Evolutionary conservation across 2,113 vertebrate genomes (phyloP), one percentile per base, ranked within the genome.

Genomic region (Tricholaema leucomelas): DNA sequence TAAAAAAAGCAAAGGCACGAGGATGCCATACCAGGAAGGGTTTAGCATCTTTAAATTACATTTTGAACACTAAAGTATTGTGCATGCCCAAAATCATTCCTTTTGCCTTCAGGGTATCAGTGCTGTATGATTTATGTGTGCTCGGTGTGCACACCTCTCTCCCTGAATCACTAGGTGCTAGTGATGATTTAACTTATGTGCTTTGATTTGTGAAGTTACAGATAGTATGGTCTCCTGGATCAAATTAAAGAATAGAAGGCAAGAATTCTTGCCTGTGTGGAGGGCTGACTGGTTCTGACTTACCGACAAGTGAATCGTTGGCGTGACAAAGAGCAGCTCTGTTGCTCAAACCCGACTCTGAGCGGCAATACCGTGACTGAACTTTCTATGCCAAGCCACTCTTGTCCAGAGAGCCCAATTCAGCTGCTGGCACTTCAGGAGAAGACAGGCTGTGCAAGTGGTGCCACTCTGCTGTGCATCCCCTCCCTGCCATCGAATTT

Each of bases 1-100:
- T 12, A 64, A 48, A 38, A 20, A 35, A 56, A n/a, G n/a, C n/a
- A n/a, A 50, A 72, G 7, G 27, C 60, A 13, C 8, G 44, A 74
- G 64, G 76, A 66, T 84, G 63, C 33, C 30, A 36, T 38, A 85
- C 21, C 15, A 33, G 38, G 30, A 92, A 88, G 48, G 6, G 4
- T 81, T 93, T 66, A 85, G n/a, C 50, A 70, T 92, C 63, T 94
- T 91, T 78, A 74, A 90, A 92, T 92, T 94, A 89, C 15, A 42
- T 33, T 70, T 85, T 40, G 31, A 88, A 67, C 64, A 69, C 69
- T 28, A 61, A 61, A 76, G 33, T 86, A 88, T 69, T 92, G 63
- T 77, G 24, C 12, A 8, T 81, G 65, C 31, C 67, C 54, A 18
- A 76, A 95, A n/a, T 80, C 6, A 77, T 66, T 85, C 60, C 31